Evolutionary conservation across 2,113 vertebrate genomes (phyloP).

Genomic region (Proterorhinus semilunaris): DNA sequence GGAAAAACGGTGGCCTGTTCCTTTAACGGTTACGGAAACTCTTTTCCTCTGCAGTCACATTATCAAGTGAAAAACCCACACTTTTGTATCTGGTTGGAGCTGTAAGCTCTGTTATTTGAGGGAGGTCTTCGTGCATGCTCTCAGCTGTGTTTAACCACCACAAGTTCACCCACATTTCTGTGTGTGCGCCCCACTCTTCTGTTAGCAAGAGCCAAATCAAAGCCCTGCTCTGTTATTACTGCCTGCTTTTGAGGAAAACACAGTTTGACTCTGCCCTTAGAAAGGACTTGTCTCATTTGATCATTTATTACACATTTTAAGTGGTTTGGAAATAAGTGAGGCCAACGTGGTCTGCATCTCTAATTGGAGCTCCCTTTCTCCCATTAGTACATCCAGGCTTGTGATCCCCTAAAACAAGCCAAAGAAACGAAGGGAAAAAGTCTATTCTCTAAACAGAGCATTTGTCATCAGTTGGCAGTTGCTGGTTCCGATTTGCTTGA

Average conservation of each 20-base stretch:
- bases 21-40: too few species aligned
- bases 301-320: conserved; percentile 82
- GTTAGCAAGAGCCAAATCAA: conserved; percentile 68
- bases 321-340: conserved; percentile 78
- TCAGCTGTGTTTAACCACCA: conserved; percentile 67
- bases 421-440: conserved; percentile 35
- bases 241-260: conserved; percentile 73
- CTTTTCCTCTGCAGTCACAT: not conserved
- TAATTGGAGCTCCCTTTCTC: conserved; percentile 75
- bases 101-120: not conserved
- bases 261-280: conserved; percentile 75
- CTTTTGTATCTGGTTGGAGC: not conserved
- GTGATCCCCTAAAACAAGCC: conserved; percentile 70
- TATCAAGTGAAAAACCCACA: not conserved
- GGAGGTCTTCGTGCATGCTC: conserved; percentile 59
- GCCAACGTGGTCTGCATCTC: conserved; percentile 70
- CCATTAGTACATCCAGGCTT: conserved; percentile 77
- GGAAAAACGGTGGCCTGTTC: too few species aligned
- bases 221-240: conserved; percentile 75
- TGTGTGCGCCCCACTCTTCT: conserved; percentile 54
- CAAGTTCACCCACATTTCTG: conserved; percentile 65
- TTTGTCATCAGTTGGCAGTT: conserved; percentile 77
- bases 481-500: conserved; percentile 70
- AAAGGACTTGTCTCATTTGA: conserved; percentile 78
- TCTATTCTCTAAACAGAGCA: conserved; percentile 68